Percentiles rank a stretch among this genome's conserved stretches.
Evolutionary conservation across 2,113 vertebrate genomes (phyloP).

Genomic region (Pantherophis guttatus): DNA sequence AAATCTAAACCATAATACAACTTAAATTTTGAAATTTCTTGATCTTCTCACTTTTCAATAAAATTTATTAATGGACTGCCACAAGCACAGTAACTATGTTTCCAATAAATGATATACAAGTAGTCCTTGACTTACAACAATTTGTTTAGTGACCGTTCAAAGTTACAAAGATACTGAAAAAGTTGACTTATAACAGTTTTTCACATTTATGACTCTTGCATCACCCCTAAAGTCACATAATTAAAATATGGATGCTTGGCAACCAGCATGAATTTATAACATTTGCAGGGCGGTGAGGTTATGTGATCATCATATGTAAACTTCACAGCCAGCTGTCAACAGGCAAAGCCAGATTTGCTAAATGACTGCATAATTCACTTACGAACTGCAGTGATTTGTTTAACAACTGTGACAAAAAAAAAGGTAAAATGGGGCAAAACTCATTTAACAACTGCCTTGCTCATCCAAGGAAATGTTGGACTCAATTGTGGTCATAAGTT

Average conservation of each 20-base stretch:
- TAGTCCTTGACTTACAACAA: background rate
- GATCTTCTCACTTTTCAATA: background rate
- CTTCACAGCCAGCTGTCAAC: background rate
- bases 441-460: background rate
- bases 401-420: background rate
- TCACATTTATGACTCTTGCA: background rate
- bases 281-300: background rate
- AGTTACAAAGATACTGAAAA: background rate
- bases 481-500: background rate
- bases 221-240: background rate
- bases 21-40: background rate
- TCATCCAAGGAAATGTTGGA: background rate
- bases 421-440: background rate
- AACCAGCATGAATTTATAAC: background rate
- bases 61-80: background rate
- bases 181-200: background rate
- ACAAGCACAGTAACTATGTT: background rate
- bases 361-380: background rate
- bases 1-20: background rate
- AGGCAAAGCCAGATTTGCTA: background rate
- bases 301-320: background rate
- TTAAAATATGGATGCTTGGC: background rate
- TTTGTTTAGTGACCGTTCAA: background rate
- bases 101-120: background rate
- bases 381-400: background rate